Evolutionary conservation across 1,140 invertebrate species (phyloP), one percentile per base, ranked within the genome.

Genomic region (Meloidogyne hapla): DNA sequence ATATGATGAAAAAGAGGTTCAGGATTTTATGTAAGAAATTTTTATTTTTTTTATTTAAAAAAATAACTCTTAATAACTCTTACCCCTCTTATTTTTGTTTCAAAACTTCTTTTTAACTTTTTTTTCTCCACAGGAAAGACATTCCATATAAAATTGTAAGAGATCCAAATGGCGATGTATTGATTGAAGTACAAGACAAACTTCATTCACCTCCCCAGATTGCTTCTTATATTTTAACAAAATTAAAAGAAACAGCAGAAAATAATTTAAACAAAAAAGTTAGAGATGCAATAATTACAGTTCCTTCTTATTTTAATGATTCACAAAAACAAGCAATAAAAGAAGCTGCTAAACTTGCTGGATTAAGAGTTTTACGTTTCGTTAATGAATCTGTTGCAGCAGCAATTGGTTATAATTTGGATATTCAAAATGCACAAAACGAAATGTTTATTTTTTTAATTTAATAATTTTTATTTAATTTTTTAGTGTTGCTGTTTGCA

Each of bases 131-230:
- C 82, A 94, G 93, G 91, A 94, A 95, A 89, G 93, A 92, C 84
- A 91, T 97, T 13, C 93, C 96, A 0, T 99, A 95, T 87, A 99
- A 99, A 91, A 97, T 99, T 80, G 93, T 97, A 0, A 92, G 91
- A 88, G n/a, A n/a, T n/a, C 94, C 94, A 1, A 99, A 99, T 90
- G 96, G 97, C n/a, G 97, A 99, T 90, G 97, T 96, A 45, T 99
- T 97, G 97, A 92, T 99, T 13, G 93, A 98, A 89, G 92, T 91
- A 81, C 93, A 97, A 88, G 94, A 94, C 18, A 96, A 96, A 89
- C 90, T 94, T 83, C 96, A 96, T 86, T 95, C 94, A 1, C 95
- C 95, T 26, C 94, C 93, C 88, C 94, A 97, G 89, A 92, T 97
- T 84, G 95, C 94, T 76, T 94, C 94, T 25, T 96, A 96, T 89